Evolutionary conservation across 2,113 vertebrate species (phyloP), one percentile per base, ranked within the genome.

Genomic region (Cettia cetti): DNA sequence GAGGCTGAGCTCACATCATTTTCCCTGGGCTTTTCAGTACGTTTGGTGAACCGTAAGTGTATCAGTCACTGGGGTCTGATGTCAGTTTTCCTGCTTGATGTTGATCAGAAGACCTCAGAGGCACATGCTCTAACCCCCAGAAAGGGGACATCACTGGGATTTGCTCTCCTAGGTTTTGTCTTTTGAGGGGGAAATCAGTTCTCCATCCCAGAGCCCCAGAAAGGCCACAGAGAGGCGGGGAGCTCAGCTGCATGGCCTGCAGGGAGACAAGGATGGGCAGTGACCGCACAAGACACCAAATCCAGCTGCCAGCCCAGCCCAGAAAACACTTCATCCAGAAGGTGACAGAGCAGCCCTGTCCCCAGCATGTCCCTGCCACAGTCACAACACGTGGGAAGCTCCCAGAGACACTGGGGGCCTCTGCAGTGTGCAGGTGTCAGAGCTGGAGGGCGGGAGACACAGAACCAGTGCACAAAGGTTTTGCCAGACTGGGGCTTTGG

Each of bases 41-140:
- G 1, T 26, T 1, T 66, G 74, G 23, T 90, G 65, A 91, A 66
- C 35, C 2, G 0, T 33, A 14, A 86, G 77, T 0, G 0, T 4
- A 50, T 39, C 83, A 40, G 60, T 28, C 85, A 83, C 74, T 45
- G 49, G 78, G 39, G 56, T 21, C 60, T 85, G 52, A n/a, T 30
- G 15, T 13, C 83, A 47, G 31, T 68, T 66, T 26, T 88, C n/a
- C 49, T 76, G 71, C 71, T 69, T 1, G 0, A 3, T 30, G 79
- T 5, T 52, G 65, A 59, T 20, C 40, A 53, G 63, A 37, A 80
- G 15, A 53, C 54, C 59, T 60, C 49, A 74, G 80, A 72, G 59
- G 37, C 30, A 45, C 31, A 2, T 19, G 37, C 44, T 86, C 12
- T 54, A 54, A 6, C 10, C 7, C 60, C 11, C 1, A 0, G 27